Evolutionary conservation across 2,888 invertebrate genomes (phyloP).

Genomic region (Caenorhabditis doughertyi): DNA sequence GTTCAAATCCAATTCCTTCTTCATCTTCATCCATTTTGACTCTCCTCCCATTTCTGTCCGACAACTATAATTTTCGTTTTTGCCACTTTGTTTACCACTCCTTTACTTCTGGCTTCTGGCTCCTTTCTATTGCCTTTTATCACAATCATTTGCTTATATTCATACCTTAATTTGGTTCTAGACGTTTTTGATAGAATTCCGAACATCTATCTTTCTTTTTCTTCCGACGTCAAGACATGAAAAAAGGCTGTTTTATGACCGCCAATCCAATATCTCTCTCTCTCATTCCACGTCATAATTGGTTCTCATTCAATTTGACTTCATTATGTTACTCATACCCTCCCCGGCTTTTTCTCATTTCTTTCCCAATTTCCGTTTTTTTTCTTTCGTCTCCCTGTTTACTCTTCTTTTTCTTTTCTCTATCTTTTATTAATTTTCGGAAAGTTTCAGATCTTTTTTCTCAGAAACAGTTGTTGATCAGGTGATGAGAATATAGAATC

Average conservation of each 20-base stretch:
- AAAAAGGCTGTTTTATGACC: conserved; percentile 23
- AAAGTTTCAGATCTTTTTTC: conserved; percentile 24
- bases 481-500: conserved; percentile 35
- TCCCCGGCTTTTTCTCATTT: conserved; percentile 1
- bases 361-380: conserved; percentile 31
- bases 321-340: conserved; percentile 37
- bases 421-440: conserved; percentile 5
- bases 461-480: conserved; percentile 13
- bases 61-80: conserved; percentile 36
- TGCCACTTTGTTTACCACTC: conserved; percentile 46
- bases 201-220: not conserved
- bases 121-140: not conserved
- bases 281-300: conserved; percentile 50
- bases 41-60: conserved; percentile 11
- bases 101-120: not conserved
- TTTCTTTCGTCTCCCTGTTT: conserved; percentile 30
- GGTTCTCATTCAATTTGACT: conserved; percentile 50
- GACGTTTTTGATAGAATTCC: conserved; percentile 1
- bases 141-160: conserved; percentile 41
- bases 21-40: not conserved
- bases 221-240: conserved; percentile 3
- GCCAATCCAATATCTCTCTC: conserved; percentile 6
- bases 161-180: conserved; percentile 7
- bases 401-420: conserved; percentile 7
- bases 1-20: conserved; percentile 7